Conservation (phyloP, 2,797 vertebrate genomes). For the Chromobotia macracanthus region DNA sequence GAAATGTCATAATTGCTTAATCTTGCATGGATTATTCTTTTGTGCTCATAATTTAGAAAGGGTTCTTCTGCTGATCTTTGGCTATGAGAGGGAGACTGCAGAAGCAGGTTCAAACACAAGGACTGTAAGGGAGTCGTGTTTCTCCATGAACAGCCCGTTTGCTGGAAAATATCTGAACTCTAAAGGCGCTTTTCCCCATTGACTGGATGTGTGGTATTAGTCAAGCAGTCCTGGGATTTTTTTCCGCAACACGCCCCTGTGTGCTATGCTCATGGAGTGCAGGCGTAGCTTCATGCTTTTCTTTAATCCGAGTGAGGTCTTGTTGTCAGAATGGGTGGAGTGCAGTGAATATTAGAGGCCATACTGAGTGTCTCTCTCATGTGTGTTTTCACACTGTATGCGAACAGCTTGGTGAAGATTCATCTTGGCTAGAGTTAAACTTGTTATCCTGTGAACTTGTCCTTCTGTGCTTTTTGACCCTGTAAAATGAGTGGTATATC, state of each 20-base stretch:
- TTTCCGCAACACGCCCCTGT: conserved; percentile 5
- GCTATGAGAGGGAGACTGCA: background rate
- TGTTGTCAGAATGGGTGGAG: conserved; percentile 11
- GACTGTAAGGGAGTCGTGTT: background rate
- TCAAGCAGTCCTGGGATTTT: background rate
- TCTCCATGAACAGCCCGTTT: background rate
- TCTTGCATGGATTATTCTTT: too few species aligned
- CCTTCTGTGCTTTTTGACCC: conserved; percentile 2
- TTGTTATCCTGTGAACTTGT: background rate
- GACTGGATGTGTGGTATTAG: background rate
- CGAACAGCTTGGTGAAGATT: too few species aligned
- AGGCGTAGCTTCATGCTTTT: background rate
- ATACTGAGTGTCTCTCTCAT: background rate
- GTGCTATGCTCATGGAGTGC: background rate
- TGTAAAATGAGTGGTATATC: conserved; percentile 24
- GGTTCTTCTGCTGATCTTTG: background rate
- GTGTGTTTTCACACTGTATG: too few species aligned
- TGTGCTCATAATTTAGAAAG: background rate
- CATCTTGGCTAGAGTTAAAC: background rate
- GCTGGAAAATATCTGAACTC: background rate
- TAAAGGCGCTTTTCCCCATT: background rate
- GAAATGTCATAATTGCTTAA: too few species aligned
- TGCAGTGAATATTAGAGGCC: background rate
- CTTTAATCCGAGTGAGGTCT: conserved; percentile 6
- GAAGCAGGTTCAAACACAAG: background rate